These are phyloP conservation scores for Aythya baeri DNA, from an alignment of 2,113 vertebrate genomes.

Conservation along the genomic window DNA sequence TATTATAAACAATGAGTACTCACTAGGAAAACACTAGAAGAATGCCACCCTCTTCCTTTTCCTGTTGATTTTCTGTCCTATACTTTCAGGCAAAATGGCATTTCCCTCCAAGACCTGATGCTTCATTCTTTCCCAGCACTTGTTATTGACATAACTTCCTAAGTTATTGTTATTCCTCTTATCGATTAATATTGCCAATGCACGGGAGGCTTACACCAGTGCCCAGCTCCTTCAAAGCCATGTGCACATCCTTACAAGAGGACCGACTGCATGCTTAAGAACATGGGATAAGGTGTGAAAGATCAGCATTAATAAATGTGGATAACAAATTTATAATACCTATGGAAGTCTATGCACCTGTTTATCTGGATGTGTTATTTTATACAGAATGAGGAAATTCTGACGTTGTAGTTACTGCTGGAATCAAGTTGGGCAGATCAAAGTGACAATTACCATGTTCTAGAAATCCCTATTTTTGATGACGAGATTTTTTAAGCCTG, in stretches of 20 bases:
- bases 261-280: neutral
- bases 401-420: neutral
- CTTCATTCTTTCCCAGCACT: constrained; percentile 30
- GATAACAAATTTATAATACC: neutral
- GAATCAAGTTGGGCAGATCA: constrained; percentile 33
- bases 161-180: constrained; percentile 42
- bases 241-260: neutral
- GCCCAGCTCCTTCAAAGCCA: neutral
- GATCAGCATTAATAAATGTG: neutral
- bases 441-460: constrained; percentile 64
- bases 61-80: constrained; percentile 46
- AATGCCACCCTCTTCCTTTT: constrained; percentile 66
- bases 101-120: constrained; percentile 48
- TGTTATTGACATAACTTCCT: constrained; percentile 26
- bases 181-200: constrained; percentile 21
- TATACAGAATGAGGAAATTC: constrained; percentile 4
- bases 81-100: constrained; percentile 46
- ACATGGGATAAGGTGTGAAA: neutral
- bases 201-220: neutral
- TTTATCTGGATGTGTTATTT: neutral
- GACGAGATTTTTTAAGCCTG: constrained; percentile 59
- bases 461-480: constrained; percentile 65
- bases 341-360: neutral
- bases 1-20: constrained; percentile 43
- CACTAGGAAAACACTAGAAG: constrained; percentile 58